Evolutionary conservation across 2,113 vertebrate genomes (phyloP).

Genomic region (Sinocyclocheilus anophthalmus): DNA sequence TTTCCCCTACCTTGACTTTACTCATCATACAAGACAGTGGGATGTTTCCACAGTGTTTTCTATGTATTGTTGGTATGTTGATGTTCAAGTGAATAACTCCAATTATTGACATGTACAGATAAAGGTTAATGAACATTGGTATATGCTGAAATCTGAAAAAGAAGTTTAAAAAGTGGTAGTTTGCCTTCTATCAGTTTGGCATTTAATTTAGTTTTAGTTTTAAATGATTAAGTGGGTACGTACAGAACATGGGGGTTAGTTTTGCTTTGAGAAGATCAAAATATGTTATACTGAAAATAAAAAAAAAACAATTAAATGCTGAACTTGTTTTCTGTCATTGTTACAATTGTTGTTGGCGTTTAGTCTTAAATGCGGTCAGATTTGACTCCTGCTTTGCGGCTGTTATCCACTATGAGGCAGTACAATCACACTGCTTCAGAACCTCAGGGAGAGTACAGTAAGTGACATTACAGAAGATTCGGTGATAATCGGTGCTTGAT

Average conservation of each 20-base stretch:
- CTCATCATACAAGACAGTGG: slow-evolving; percentile 5
- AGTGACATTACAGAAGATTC: background rate
- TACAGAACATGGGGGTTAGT: slow-evolving; percentile 34
- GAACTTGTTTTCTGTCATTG: background rate
- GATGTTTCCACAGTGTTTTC: slow-evolving; percentile 30
- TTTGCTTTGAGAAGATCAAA: slow-evolving; percentile 55
- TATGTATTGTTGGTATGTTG: slow-evolving; percentile 38
- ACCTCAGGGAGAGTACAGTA: background rate
- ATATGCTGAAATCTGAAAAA: slow-evolving; percentile 26
- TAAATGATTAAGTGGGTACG: slow-evolving; percentile 20
- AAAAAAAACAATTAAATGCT: slow-evolving; percentile 48
- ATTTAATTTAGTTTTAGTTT: background rate
- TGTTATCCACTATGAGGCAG: slow-evolving; percentile 30
- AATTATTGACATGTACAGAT: slow-evolving; percentile 23
- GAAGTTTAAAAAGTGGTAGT: background rate
- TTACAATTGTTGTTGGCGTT: background rate
- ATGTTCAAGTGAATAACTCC: slow-evolving; percentile 30
- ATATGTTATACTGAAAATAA: slow-evolving; percentile 54
- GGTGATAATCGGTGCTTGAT: background rate
- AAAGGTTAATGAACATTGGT: slow-evolving; percentile 23
- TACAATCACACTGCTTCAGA: background rate
- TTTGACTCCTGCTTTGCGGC: background rate
- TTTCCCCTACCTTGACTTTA: background rate
- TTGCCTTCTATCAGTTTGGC: background rate
- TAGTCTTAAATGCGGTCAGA: background rate